Evolutionary conservation across 2,113 vertebrate species (phyloP).

Genomic region (Platysteira castanea): DNA sequence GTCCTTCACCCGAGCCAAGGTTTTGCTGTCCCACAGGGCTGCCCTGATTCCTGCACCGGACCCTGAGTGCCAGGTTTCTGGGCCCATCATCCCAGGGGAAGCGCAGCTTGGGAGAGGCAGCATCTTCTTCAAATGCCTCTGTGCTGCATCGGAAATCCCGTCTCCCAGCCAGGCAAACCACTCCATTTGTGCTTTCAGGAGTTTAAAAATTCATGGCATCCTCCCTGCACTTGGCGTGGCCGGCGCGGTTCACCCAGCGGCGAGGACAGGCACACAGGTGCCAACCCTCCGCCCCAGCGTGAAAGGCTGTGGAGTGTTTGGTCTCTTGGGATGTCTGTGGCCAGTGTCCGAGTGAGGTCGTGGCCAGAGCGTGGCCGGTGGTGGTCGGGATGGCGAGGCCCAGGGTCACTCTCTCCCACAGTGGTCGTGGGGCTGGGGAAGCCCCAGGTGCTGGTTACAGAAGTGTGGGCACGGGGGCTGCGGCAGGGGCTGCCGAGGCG

Average conservation of each 20-base stretch:
- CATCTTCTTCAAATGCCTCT: constrained; percentile 13
- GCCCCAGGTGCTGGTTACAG: not conserved
- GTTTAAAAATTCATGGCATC: constrained; percentile 68
- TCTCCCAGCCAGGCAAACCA: constrained; percentile 18
- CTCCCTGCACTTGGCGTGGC: not conserved
- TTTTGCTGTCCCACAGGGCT: not conserved
- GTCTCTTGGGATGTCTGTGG: not conserved
- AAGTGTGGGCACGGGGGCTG: not conserved
- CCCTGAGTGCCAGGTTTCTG: fast-evolving
- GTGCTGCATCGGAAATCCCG: constrained; percentile 44
- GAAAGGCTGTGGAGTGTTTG: not conserved
- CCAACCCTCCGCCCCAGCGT: fast-evolving
- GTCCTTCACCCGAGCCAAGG: not conserved
- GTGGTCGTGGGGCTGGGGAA: not conserved
- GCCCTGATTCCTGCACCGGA: not conserved
- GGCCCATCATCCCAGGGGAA: not conserved
- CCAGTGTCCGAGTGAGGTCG: fast-evolving
- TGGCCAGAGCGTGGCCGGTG: not conserved
- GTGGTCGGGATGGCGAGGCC: not conserved
- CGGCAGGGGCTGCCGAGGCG: not conserved
- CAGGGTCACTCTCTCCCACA: fast-evolving
- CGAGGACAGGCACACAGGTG: not conserved
- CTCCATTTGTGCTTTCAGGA: constrained; percentile 59
- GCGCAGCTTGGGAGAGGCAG: not conserved
- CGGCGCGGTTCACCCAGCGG: not conserved